phyloP scores from a whole-genome alignment of 2,113 vertebrate species.

The Andinoacara biseriatus region DNA sequence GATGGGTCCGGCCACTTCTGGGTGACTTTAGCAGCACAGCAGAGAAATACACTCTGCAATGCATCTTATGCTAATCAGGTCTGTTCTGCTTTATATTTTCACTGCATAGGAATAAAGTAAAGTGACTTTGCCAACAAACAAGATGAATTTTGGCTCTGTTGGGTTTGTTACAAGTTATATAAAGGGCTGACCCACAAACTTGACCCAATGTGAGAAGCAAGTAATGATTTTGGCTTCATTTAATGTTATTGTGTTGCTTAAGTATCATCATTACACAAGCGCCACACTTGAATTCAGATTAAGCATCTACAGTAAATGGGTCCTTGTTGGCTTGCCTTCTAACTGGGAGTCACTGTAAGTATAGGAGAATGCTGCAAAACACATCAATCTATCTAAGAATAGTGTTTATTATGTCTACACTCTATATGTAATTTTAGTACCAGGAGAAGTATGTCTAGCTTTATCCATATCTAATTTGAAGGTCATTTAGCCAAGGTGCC shows the following conservation, averaged over 20 bases:
- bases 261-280: constrained; percentile 34
- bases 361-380: background rate
- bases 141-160: constrained; percentile 44
- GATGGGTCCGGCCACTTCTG: constrained; percentile 18
- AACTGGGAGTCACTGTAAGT: background rate
- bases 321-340: constrained; percentile 15
- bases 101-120: constrained; percentile 36
- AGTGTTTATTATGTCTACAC: background rate
- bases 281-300: background rate
- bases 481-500: background rate
- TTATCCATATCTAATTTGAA: background rate
- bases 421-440: background rate
- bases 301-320: constrained; percentile 26
- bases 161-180: constrained; percentile 36
- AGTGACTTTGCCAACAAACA: constrained; percentile 36
- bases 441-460: background rate
- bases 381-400: background rate
- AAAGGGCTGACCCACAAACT: constrained; percentile 39
- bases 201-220: constrained; percentile 35
- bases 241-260: constrained; percentile 34
- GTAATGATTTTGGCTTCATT: constrained; percentile 37
- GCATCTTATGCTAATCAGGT: constrained; percentile 40
- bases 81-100: constrained; percentile 44
- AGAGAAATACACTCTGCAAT: constrained; percentile 26
- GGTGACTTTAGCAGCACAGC: constrained; percentile 26